Percentiles rank a stretch among this genome's conserved stretches.
These are phyloP conservation scores for Camarhynchus parvulus DNA, from an alignment of 2,113 vertebrate genomes.

Conservation along the genomic window DNA sequence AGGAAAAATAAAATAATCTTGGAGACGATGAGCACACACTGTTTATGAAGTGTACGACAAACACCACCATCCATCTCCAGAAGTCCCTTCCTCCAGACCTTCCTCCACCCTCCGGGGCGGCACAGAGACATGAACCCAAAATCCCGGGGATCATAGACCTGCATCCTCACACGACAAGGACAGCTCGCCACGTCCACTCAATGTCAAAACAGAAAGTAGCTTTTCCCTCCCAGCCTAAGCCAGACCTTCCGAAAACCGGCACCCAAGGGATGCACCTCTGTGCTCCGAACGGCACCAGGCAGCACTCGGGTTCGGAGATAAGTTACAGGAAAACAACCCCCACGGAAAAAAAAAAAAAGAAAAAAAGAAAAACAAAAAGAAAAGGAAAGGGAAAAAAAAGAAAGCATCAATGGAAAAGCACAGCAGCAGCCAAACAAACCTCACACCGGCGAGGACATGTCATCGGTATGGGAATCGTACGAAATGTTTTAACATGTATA, in stretches of 20 bases:
- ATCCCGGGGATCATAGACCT: neutral
- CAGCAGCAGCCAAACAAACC: neutral
- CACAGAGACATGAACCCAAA: neutral
- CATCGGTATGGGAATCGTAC: neutral
- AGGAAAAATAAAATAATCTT: neutral
- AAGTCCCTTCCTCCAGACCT: neutral
- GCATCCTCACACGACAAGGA: neutral
- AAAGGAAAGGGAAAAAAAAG: no score
- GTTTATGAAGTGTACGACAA: neutral
- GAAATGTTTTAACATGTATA: neutral
- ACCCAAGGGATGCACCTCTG: constrained; percentile 34
- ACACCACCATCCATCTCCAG: neutral
- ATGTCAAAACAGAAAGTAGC: constrained; percentile 14
- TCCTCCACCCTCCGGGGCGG: neutral
- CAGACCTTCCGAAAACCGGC: neutral
- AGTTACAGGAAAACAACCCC: neutral
- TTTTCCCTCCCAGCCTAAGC: neutral
- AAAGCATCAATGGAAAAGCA: neutral
- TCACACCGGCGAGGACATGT: neutral
- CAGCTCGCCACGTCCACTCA: neutral
- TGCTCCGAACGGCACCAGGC: neutral
- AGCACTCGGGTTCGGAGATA: neutral
- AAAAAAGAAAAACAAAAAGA: no score
- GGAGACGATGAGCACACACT: neutral
- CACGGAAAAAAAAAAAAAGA: rapidly evolving